Evolutionary conservation across 2,888 invertebrate genomes (phyloP), one percentile per base, ranked within the genome.

Genomic region (Torymus aiolomorphi): DNA sequence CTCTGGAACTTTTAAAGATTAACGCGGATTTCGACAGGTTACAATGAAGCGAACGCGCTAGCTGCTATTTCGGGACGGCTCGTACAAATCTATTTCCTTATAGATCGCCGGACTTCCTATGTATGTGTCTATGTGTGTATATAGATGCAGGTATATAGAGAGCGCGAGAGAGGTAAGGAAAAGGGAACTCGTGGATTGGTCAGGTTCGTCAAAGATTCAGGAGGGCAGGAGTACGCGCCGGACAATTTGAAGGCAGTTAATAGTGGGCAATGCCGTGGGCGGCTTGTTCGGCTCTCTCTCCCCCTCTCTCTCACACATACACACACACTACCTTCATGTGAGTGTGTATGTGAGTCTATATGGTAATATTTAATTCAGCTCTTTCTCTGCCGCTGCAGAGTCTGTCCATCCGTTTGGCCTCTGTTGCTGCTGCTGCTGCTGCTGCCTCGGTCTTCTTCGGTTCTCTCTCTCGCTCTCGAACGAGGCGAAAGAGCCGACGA

Each of bases 221-320:
- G 61, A 49, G 16, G 63, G 80, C 10, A 72, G 76, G 72, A 80
- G 62, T 72, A 75, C 66, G 81, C 66, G 81, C 42, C 82, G 77
- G 71, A 80, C 80, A 82, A 83, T 82, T 83, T 76, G 82, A 83
- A 81, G 82, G 78, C 76, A 78, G 81, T 83, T 83, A 82, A 83
- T 83, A 81, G 83, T 80, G 80, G 71, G 61, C 76, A 51, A 77
- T 69, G 62, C 61, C 62, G 51, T 54, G 57, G 71, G 61, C 31
- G 66, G 52, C 14, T 31, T 20, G 51, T 49, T 71, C 63, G 49
- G 12, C 63, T 51, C 59, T 49, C 57, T 51, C 31, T 51, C 56
- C 66, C 59, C 2, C 57, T 59, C 24, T 16, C 24, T 2, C 31
- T 5, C 12, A 16, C 18, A 20, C 8, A 31, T 8, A 5, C 20